Base-by-base conservation (phyloP, 2,113 vertebrate species). In the Motacilla tschutschensis region DNA sequence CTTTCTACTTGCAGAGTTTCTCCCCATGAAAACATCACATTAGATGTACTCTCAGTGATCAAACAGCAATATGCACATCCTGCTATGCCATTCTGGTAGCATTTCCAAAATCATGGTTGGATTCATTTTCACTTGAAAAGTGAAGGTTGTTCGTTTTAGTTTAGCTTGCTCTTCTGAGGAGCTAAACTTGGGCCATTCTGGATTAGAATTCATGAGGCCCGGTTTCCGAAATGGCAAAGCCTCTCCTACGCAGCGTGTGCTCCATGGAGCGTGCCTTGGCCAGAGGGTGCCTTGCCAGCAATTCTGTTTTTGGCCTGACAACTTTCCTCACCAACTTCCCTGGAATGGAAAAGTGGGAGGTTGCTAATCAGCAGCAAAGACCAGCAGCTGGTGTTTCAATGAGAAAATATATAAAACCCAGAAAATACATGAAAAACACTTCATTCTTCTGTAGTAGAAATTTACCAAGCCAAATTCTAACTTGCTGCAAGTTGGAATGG, bases 361-460 rank as follows among this genome's bases (percentile, higher is more conserved):
- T 58, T 94, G 67, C 69, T 92, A 81, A 91, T 92, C 80, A 89
- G 66, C 67, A 81, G 78, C 70, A 81, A 88, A 91, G 70, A 54
- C 66, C 85, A 93, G 47, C 70, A 93, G 77, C 25, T 19, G 3
- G 59, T 89, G 36, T 65, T 94, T 91, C 88, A 76, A 70, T 66
- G 70, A 81, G 66, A 50, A 89, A 86, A 64, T 57, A n/a, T 5
- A 44, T 50, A 36, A 64, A 71, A n/a, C 22, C 3, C n/a, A 64
- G 43, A 58, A 72, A 72, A 89, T 58, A 24, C 5, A 36, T 41
- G 55, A 79, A 73, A 88, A 91, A 33, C 41, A 12, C 51, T 86
- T 79, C 14, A 19, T 75, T 83, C 15, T 85, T 75, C 55, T 83
- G 29, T 53, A 50, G 24, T 35, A 57, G 69, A 71, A 78, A 83